Conservation (phyloP, 2,888 invertebrate species). For the Acutogordius australiensis region DNA sequence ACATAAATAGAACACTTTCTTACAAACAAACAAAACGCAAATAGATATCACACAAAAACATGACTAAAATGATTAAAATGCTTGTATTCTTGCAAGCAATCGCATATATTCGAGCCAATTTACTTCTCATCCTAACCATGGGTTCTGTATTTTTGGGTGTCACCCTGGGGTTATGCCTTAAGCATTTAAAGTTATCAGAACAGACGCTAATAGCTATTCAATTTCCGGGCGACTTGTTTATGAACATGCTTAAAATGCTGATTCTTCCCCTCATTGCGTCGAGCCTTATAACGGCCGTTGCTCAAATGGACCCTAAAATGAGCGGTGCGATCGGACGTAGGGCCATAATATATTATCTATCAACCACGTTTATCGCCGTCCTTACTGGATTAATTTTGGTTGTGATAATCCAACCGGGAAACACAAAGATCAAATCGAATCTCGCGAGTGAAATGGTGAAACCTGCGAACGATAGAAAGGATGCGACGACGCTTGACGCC, state of each 20-base stretch:
- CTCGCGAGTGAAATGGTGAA: constrained; percentile 18
- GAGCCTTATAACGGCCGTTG: constrained; percentile 34
- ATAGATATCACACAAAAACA: no score
- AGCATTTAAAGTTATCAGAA: constrained; percentile 19
- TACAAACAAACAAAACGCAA: no score
- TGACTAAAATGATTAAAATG: no score
- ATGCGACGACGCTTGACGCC: constrained; percentile 36
- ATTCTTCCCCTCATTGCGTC: constrained; percentile 38
- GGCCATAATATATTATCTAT: constrained; percentile 34
- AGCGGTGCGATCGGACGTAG: constrained; percentile 35
- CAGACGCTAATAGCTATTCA: constrained; percentile 31
- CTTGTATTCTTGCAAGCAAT: no score
- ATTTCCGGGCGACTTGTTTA: constrained; percentile 38
- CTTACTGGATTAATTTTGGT: constrained; percentile 36
- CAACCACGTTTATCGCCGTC: constrained; percentile 36
- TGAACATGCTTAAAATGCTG: constrained; percentile 38
- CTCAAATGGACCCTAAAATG: constrained; percentile 34
- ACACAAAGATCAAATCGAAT: constrained; percentile 24
- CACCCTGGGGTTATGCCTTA: constrained; percentile 31
- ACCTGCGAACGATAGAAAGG: constrained; percentile 16
- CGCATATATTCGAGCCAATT: no score
- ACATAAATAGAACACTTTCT: no score
- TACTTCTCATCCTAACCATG: constrained; percentile 33
- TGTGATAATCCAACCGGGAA: constrained; percentile 35
- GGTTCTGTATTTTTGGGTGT: constrained; percentile 32